Percentiles rank a stretch among this genome's conserved stretches.
These are phyloP conservation scores for Rhyzopertha dominica DNA, from an alignment of 1,140 invertebrate species.

Conservation along the genomic window DNA sequence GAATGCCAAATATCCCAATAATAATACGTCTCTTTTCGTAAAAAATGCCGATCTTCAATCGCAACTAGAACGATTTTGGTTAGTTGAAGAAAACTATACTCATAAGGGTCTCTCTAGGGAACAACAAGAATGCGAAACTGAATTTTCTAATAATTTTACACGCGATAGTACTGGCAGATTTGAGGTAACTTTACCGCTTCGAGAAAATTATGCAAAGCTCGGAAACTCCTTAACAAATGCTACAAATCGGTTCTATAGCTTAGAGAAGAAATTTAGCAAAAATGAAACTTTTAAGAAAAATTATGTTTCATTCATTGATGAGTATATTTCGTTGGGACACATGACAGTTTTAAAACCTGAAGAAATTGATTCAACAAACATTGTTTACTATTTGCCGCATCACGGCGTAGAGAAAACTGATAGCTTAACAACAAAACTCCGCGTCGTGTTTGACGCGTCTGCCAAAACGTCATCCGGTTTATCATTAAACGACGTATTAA, in stretches of 20 bases:
- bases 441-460: conserved; percentile 20
- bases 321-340: conserved; percentile 43
- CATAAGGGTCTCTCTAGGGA: conserved; percentile 9
- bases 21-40: conserved; percentile 2
- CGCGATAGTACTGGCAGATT: conserved; percentile 17
- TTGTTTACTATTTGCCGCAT: conserved; percentile 36
- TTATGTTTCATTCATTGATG: conserved; percentile 39
- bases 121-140: conserved; percentile 19
- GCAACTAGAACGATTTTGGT: conserved; percentile 13
- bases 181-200: conserved; percentile 18
- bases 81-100: conserved; percentile 5
- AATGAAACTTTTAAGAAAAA: conserved; percentile 23
- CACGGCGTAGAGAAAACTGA: conserved; percentile 39
- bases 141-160: conserved; percentile 13
- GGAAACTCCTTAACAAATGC: conserved; percentile 28
- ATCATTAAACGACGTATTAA: conserved; percentile 30
- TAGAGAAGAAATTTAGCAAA: conserved; percentile 18
- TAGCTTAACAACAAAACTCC: conserved; percentile 34
- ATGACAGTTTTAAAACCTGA: conserved; percentile 27
- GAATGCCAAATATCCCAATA: no score
- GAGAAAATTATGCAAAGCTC: conserved; percentile 9
- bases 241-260: conserved; percentile 17
- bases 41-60: conserved; percentile 1
- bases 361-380: conserved; percentile 6
- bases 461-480: conserved; percentile 23